Conservation (phyloP, 2,113 vertebrate species). For the Edolisoma coerulescens region DNA sequence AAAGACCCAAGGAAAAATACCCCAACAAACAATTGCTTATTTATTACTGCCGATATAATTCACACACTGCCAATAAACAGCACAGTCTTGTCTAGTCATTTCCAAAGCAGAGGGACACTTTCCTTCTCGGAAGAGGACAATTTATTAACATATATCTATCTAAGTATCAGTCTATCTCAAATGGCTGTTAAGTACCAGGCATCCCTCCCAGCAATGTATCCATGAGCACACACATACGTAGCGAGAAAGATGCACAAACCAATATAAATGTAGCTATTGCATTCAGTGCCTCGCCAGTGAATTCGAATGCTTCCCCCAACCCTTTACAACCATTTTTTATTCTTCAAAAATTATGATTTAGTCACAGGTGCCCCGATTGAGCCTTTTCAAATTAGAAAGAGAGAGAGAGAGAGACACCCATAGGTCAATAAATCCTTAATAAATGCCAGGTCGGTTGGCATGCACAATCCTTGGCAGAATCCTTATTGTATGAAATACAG, state of each 20-base stretch:
- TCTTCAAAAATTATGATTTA: slow-evolving; percentile 20
- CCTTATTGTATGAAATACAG: slow-evolving; percentile 47
- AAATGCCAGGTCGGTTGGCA: slow-evolving; percentile 57
- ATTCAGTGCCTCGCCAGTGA: not conserved
- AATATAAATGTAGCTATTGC: not conserved
- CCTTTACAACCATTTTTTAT: not conserved
- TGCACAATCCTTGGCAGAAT: slow-evolving; percentile 60
- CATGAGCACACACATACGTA: not conserved
- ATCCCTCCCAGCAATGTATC: not conserved
- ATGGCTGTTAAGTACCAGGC: not conserved
- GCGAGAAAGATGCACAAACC: not conserved
- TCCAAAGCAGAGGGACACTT: slow-evolving; percentile 14
- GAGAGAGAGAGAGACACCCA: slow-evolving; percentile 42
- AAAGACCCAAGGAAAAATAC: not conserved
- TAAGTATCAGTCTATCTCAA: not conserved
- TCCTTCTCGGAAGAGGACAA: not conserved
- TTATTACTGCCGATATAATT: slow-evolving; percentile 59
- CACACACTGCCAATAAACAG: slow-evolving; percentile 39
- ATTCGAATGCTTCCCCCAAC: not conserved
- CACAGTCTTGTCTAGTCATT: slow-evolving; percentile 53
- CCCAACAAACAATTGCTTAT: not conserved
- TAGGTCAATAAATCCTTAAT: slow-evolving; percentile 62
- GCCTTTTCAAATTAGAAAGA: slow-evolving; percentile 36
- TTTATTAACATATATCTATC: not conserved
- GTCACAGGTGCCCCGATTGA: slow-evolving; percentile 60